These are phyloP conservation scores for Porites lutea DNA, from an alignment of 64 coral and sea anemone species.

Conservation along the genomic window DNA sequence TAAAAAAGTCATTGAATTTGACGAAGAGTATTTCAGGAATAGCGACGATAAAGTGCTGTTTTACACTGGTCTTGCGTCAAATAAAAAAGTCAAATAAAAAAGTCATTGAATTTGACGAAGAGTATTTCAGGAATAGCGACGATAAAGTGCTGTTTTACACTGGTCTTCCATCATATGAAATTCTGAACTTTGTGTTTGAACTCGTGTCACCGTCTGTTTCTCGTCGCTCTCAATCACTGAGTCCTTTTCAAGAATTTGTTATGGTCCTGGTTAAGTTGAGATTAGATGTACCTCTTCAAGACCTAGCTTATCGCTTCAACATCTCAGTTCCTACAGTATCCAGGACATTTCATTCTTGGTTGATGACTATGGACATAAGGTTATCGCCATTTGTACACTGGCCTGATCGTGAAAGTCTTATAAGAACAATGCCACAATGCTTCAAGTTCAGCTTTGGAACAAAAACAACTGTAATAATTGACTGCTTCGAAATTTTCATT, in stretches of 20 bases:
- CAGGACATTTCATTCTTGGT: slow-evolving; percentile 45
- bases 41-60: slow-evolving; percentile 23
- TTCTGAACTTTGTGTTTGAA: not conserved
- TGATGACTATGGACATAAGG: slow-evolving; percentile 48
- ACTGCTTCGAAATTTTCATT: slow-evolving; percentile 40
- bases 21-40: not conserved
- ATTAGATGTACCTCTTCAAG: slow-evolving; percentile 28
- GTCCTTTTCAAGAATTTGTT: slow-evolving; percentile 45
- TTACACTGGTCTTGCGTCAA: too few relatives aligned
- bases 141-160: slow-evolving; percentile 35
- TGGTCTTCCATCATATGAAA: not conserved
- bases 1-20: not conserved
- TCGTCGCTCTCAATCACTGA: slow-evolving; percentile 45
- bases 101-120: not conserved
- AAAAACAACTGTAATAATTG: slow-evolving; percentile 44
- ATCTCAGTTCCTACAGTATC: slow-evolving; percentile 34
- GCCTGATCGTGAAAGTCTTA: slow-evolving; percentile 41
- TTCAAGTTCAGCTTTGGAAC: slow-evolving; percentile 44
- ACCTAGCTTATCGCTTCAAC: slow-evolving; percentile 47
- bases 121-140: slow-evolving; percentile 23
- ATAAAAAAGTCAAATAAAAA: not conserved
- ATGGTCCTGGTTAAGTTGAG: slow-evolving; percentile 45
- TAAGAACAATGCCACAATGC: slow-evolving; percentile 29
- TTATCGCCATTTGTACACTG: slow-evolving; percentile 23
- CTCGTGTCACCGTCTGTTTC: slow-evolving; percentile 37